Evolutionary conservation across 2,113 vertebrate genomes (phyloP).

Genomic region (Cyprinodon variegatus): DNA sequence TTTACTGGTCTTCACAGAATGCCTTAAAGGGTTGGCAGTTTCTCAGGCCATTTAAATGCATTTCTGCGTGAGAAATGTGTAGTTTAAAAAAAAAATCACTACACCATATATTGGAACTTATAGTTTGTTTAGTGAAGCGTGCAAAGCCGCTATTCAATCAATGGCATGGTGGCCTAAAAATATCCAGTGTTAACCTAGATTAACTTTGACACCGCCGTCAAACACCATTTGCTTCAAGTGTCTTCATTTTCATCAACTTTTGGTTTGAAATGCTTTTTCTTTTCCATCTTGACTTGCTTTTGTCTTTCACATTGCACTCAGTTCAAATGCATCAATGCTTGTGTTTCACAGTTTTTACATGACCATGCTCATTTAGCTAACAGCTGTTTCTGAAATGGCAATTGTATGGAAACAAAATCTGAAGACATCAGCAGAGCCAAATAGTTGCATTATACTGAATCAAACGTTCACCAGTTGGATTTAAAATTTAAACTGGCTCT

Average conservation of each 20-base stretch:
- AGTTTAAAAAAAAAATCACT: too few relatives aligned
- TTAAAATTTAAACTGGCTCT: too few relatives aligned
- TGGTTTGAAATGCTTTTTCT: neutral
- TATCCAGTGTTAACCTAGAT: conserved; percentile 1
- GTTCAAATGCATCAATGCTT: conserved; percentile 26
- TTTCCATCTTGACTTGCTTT: conserved; percentile 36
- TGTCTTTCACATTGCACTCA: conserved; percentile 22
- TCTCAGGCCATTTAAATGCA: neutral
- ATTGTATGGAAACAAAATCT: too few relatives aligned
- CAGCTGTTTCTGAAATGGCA: neutral
- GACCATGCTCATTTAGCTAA: neutral
- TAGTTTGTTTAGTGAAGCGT: too few relatives aligned
- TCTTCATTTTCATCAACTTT: neutral
- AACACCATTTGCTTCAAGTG: neutral
- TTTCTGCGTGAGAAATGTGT: neutral
- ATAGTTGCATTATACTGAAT: too few relatives aligned
- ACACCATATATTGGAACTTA: too few relatives aligned
- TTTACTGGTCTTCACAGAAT: neutral
- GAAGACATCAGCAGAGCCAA: too few relatives aligned
- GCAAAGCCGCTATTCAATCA: conserved; percentile 5
- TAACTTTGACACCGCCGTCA: neutral
- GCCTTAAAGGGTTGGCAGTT: neutral
- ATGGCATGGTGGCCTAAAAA: neutral
- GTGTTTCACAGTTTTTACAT: neutral
- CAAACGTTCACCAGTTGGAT: too few relatives aligned